These are phyloP conservation scores for Spodoptera littoralis DNA, from an alignment of 2,888 invertebrate species.

Conservation along the genomic window DNA sequence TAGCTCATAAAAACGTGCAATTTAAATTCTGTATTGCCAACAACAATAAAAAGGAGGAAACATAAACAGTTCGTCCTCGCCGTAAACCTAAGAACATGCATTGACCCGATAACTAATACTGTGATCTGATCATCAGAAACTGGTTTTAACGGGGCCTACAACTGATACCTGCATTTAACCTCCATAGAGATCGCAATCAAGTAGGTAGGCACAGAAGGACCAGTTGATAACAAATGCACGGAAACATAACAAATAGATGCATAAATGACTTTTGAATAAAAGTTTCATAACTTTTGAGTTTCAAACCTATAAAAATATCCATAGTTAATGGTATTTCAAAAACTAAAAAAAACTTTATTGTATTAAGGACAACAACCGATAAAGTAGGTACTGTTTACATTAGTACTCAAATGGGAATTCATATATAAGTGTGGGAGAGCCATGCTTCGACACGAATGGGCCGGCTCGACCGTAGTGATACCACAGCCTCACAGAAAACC, in stretches of 20 bases:
- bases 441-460: too few species aligned
- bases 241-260: not conserved
- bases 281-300: too few species aligned
- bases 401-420: too few species aligned
- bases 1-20: conserved; percentile 5
- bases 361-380: too few species aligned
- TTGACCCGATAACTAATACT: conserved; percentile 47
- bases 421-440: too few species aligned
- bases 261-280: not conserved
- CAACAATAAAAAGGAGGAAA: conserved; percentile 19
- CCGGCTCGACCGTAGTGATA: too few species aligned
- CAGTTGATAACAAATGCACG: conserved; percentile 3
- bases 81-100: conserved; percentile 37
- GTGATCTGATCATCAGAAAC: conserved; percentile 44
- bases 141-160: conserved; percentile 53
- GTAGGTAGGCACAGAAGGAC: conserved; percentile 20
- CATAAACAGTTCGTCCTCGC: conserved; percentile 11
- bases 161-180: conserved; percentile 43
- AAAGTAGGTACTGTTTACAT: too few species aligned
- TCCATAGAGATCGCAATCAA: conserved; percentile 35
- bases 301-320: too few species aligned
- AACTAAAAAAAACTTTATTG: too few species aligned
- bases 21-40: conserved; percentile 7
- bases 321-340: too few species aligned
- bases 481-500: too few species aligned